Percentiles rank a stretch among this genome's conserved stretches.
phyloP scores from a whole-genome alignment of 2,888 invertebrate genomes.

The Antheraea assamensis region DNA sequence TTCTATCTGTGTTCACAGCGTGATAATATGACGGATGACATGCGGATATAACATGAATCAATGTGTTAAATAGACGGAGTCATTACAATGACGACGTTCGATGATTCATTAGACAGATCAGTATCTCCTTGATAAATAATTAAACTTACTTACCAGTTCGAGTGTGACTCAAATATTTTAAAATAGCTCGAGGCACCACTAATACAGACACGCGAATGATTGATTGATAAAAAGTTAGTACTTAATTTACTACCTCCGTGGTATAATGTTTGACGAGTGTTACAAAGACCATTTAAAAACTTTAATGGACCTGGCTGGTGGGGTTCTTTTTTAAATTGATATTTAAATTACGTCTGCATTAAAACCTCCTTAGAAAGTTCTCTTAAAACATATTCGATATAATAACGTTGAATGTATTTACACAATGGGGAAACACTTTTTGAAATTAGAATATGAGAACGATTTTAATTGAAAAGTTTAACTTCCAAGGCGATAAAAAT shows the following conservation, averaged over 20 bases:
- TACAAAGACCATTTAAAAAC: background rate
- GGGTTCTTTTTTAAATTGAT: background rate
- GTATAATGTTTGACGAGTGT: background rate
- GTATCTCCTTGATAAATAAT: slow-evolving; percentile 12
- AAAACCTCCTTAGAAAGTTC: background rate
- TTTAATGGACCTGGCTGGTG: background rate
- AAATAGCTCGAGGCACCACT: background rate
- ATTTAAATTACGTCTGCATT: background rate
- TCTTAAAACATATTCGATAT: background rate
- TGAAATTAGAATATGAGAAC: background rate
- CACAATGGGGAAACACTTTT: background rate
- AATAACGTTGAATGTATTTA: background rate
- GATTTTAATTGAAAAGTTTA: background rate
- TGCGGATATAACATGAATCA: slow-evolving; percentile 9
- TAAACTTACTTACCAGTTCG: slow-evolving; percentile 4
- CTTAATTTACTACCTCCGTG: background rate
- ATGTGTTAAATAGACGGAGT: slow-evolving; percentile 13
- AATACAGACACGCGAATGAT: background rate
- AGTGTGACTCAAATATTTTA: slow-evolving; percentile 2
- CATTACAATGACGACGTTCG: slow-evolving; percentile 12
- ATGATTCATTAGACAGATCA: slow-evolving; percentile 14
- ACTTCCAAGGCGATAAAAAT: background rate
- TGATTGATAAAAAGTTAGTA: background rate
- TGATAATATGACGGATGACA: slow-evolving; percentile 14
- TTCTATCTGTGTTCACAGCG: background rate